These are phyloP conservation scores for Ophthalmolycus amberensis DNA, from an alignment of 2,113 vertebrate genomes.

Conservation along the genomic window DNA sequence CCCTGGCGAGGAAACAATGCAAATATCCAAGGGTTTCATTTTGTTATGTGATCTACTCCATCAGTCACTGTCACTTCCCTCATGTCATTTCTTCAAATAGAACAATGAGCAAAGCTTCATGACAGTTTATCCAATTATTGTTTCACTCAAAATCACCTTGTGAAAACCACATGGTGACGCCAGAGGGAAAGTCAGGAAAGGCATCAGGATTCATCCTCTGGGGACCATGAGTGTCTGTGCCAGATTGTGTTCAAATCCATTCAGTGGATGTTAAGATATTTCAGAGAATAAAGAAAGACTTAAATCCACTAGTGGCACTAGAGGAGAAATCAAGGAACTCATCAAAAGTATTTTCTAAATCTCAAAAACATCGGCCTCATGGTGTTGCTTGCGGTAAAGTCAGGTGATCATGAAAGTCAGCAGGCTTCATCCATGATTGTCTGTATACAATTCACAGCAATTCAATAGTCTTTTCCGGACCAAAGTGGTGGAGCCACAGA, in stretches of 20 bases:
- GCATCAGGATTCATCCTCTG: not conserved
- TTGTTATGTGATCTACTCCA: not conserved
- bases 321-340: too few species aligned
- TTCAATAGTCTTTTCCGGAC: not conserved
- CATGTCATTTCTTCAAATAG: not conserved
- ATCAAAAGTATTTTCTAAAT: too few species aligned
- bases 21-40: not conserved
- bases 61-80: not conserved
- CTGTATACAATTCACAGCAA: too few species aligned
- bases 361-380: not conserved
- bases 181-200: not conserved
- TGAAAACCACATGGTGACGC: not conserved
- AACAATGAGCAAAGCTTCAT: not conserved
- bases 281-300: too few species aligned
- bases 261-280: too few species aligned
- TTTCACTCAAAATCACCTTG: too few species aligned
- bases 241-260: not conserved
- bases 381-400: not conserved
- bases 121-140: not conserved
- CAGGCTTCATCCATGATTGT: not conserved
- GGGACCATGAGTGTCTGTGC: not conserved
- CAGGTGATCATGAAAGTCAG: not conserved
- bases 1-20: not conserved
- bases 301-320: too few species aligned
- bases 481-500: too few species aligned